Percentiles rank a stretch among this genome's conserved stretches.
Conservation (phyloP, 2,888 invertebrate genomes). For the Heteromyza rotundicornis region DNA sequence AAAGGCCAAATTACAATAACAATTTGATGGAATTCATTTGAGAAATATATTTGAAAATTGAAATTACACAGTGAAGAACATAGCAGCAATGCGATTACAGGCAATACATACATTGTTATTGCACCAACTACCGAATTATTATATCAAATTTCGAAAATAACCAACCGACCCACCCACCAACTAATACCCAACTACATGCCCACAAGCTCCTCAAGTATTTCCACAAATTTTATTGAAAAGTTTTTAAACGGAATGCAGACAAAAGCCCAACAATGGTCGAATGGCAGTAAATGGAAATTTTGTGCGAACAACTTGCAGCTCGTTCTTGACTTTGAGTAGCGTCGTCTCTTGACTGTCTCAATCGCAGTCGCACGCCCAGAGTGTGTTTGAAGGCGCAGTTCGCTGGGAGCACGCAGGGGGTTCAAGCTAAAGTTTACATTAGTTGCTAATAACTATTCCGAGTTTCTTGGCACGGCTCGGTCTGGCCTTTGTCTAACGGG, state of each 20-base stretch:
- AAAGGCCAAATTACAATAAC: too few species aligned
- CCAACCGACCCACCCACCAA: too few species aligned
- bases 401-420: background rate
- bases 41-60: too few species aligned
- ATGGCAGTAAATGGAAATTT: background rate
- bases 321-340: too few species aligned
- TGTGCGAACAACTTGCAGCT: background rate
- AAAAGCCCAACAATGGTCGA: background rate
- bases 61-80: too few species aligned
- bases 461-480: background rate
- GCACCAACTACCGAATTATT: too few species aligned
- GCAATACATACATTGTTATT: too few species aligned
- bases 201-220: background rate
- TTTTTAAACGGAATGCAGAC: background rate
- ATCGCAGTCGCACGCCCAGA: background rate
- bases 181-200: too few species aligned
- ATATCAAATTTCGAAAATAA: too few species aligned
- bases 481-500: constrained; percentile 4
- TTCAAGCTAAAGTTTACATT: background rate
- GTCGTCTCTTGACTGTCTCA: background rate
- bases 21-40: too few species aligned
- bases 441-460: constrained; percentile 5
- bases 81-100: too few species aligned
- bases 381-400: background rate
- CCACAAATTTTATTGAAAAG: background rate